phyloP scores from a whole-genome alignment of 2,888 invertebrate genomes.

The Drosophila birchii region DNA sequence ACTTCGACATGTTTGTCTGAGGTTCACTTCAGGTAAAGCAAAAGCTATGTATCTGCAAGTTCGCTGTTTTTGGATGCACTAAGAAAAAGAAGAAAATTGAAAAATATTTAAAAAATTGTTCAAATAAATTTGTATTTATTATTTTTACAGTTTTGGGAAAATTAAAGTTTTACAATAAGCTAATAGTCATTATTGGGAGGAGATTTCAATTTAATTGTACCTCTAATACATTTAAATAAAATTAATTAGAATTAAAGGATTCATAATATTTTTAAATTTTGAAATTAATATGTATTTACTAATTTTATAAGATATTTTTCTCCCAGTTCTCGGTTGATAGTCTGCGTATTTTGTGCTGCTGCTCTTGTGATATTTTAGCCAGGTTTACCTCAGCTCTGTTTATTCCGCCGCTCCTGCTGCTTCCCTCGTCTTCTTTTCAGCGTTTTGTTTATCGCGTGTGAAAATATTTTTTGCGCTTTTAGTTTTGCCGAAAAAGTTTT shows the following conservation, averaged over 20 bases:
- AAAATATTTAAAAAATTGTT: background rate
- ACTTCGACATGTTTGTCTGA: constrained; percentile 76
- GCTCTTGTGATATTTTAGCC: constrained; percentile 33
- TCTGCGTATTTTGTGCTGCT: constrained; percentile 20
- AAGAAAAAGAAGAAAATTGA: background rate
- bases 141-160: background rate
- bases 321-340: background rate
- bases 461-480: constrained; percentile 61
- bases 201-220: background rate
- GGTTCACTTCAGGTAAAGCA: constrained; percentile 54
- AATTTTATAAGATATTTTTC: background rate
- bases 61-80: constrained; percentile 9
- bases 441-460: constrained; percentile 75
- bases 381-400: constrained; percentile 40
- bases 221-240: background rate
- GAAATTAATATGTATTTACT: too few species aligned
- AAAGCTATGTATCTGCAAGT: constrained; percentile 19
- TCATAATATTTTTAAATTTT: too few species aligned
- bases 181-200: background rate
- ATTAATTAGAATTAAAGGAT: too few species aligned
- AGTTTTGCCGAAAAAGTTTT: constrained; percentile 54
- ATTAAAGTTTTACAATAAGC: too few species aligned
- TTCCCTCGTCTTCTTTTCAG: constrained; percentile 12
- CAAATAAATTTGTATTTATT: background rate
- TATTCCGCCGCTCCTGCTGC: constrained; percentile 7